These are phyloP conservation scores for Drosophila ogumai DNA, from an alignment of 1,140 invertebrate species.

Conservation along the genomic window DNA sequence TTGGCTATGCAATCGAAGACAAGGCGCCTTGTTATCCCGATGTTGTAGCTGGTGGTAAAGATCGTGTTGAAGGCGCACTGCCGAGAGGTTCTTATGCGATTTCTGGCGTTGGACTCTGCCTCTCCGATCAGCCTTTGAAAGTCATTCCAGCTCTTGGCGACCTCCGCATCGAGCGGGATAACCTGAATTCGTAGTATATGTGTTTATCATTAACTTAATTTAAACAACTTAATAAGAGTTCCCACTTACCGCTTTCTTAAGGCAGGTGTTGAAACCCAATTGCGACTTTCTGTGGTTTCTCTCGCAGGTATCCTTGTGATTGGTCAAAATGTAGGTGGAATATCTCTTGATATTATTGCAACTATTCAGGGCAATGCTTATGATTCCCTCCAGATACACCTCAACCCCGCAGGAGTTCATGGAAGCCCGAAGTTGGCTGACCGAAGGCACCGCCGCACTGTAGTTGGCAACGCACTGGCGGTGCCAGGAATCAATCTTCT, in stretches of 20 bases:
- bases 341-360: conserved; percentile 6
- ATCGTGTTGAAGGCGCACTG: conserved; percentile 9
- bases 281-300: conserved; percentile 3
- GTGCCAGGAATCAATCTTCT: conserved; percentile 21
- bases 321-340: conserved; percentile 7
- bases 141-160: conserved; percentile 2
- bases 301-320: conserved; percentile 2
- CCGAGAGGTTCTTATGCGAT: conserved; percentile 4
- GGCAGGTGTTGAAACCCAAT: conserved; percentile 5
- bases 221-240: too few species aligned
- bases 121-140: conserved; percentile 8
- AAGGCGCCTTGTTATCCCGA: conserved; percentile 1
- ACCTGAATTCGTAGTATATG: background rate
- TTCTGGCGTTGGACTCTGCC: conserved; percentile 9
- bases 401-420: conserved; percentile 1
- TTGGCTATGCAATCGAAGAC: conserved; percentile 11
- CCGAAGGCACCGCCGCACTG: conserved; percentile 4
- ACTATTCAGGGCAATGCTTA: background rate
- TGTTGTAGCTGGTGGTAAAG: conserved; percentile 5
- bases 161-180: background rate
- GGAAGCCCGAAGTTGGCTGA: conserved; percentile 1
- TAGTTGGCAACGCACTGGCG: conserved; percentile 14
- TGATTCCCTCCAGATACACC: background rate
- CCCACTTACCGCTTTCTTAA: conserved; percentile 5
- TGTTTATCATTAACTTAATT: background rate